Evolutionary conservation across 2,888 invertebrate genomes (phyloP).

Genomic region (Asteroscopus sphinx): DNA sequence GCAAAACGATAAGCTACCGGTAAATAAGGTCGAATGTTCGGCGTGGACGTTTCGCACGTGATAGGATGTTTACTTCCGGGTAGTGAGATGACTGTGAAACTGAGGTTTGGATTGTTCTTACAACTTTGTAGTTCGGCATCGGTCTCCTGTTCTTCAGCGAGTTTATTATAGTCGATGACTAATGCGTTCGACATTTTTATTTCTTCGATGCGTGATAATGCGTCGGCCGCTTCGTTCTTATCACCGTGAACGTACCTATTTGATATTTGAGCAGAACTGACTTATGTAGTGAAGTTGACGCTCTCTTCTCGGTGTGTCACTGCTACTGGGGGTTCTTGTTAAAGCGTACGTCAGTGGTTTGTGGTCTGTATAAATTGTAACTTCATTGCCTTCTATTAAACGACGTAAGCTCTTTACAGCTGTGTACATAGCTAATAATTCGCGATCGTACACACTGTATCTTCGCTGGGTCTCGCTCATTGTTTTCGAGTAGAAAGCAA

Average conservation of each 20-base stretch:
- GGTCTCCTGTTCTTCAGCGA: not conserved
- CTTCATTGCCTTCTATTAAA: conserved; percentile 27
- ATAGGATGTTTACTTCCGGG: not conserved
- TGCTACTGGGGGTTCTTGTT: conserved; percentile 26
- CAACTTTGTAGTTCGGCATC: too few species aligned
- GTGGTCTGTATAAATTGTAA: conserved; percentile 9
- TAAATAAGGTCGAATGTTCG: conserved; percentile 22
- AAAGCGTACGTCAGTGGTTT: conserved; percentile 39
- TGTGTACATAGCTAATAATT: conserved; percentile 45
- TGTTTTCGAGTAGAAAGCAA: conserved; percentile 45
- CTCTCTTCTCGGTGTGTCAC: conserved; percentile 38
- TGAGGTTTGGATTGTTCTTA: not conserved
- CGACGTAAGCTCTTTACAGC: conserved; percentile 41
- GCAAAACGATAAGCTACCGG: conserved; percentile 20
- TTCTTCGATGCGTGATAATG: conserved; percentile 41
- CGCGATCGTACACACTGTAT: conserved; percentile 48
- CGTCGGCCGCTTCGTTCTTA: conserved; percentile 39
- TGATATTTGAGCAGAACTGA: conserved; percentile 40
- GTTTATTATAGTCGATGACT: not conserved
- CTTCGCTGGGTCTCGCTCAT: conserved; percentile 37
- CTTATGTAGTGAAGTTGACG: conserved; percentile 39
- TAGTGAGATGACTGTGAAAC: not conserved
- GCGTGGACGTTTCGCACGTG: conserved; percentile 23
- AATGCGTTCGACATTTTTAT: conserved; percentile 18
- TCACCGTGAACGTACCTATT: conserved; percentile 41